Base-by-base conservation (phyloP, 2,888 invertebrate genomes). In the Sesia bembeciformis region DNA sequence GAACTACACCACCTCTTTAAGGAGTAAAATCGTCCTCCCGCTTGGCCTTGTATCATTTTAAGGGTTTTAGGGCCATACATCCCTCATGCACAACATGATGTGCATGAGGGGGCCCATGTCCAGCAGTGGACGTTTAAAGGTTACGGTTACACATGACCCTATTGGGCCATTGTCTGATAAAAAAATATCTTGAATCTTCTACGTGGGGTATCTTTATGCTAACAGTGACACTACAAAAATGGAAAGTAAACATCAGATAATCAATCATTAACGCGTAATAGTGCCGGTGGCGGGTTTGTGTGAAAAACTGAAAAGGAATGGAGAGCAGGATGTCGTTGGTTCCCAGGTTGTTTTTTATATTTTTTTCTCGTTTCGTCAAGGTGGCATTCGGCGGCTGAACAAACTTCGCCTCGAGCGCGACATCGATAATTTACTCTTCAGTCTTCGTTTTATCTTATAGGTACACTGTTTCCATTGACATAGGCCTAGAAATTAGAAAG, bases 361-460 rank as follows among this genome's bases (percentile, higher is more conserved):
- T 66, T 73, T 76, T 76, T 69, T 72, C 61, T 71, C 61, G 58
- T 72, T 73, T 78, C 80, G 72, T 73, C 75, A 72, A 72, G 76
- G 73, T 72, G 69, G 72, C 66, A 71, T 75, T 72, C 68, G 72
- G 66, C 73, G 70, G 72, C 81, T 83, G 85, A 78, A 84, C 78
- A 84, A 88, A 88, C 86, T 83, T 67, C 62, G 72, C 69, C 71
- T 65, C 66, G 73, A 79, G 81, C 84, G 84, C 78, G 76, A 78
- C 85, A 84, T 85, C 79, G 78, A 81, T 86, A 85, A 86, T 88
- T 84, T 81, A 78, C 78, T 84, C 77, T 75, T 81, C 79, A 78
- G 80, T 81, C 76, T 78, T 72, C 68, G 66, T 67, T 72, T 70
- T 68, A 70, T 74, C 65, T 71, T 60, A 52, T 57, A 52, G 23